These are phyloP conservation scores for Gadopsis marmoratus DNA, from an alignment of 2,797 vertebrate species.

Conservation along the genomic window DNA sequence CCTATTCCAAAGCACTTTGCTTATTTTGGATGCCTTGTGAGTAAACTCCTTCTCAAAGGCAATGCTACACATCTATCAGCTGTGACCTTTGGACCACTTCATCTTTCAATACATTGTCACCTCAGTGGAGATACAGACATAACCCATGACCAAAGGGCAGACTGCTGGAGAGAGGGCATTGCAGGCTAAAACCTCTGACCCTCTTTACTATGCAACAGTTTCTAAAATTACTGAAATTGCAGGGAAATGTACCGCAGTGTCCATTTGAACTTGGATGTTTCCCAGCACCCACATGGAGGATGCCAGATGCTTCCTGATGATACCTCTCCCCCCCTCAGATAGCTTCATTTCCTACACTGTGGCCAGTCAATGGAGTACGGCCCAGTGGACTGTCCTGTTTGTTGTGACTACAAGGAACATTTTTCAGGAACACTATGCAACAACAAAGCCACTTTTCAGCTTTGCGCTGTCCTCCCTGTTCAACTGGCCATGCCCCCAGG, in stretches of 20 bases:
- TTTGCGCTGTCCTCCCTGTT: slow-evolving; percentile 45
- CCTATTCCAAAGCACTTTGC: slow-evolving; percentile 8
- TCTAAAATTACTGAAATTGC: slow-evolving; percentile 17
- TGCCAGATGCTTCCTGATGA: slow-evolving; percentile 79
- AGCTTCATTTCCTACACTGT: slow-evolving; percentile 54
- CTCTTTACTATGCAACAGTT: slow-evolving; percentile 15
- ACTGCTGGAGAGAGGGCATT: background rate
- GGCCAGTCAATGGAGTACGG: slow-evolving; percentile 34
- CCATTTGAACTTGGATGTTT: slow-evolving; percentile 52
- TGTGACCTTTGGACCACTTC: slow-evolving; percentile 68
- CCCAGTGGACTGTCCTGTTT: slow-evolving; percentile 62
- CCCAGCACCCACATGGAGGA: slow-evolving; percentile 58
- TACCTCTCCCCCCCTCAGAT: slow-evolving; percentile 27
- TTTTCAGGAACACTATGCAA: slow-evolving; percentile 60
- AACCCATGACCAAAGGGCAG: slow-evolving; percentile 62
- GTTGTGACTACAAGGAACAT: slow-evolving; percentile 70
- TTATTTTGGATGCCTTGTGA: background rate
- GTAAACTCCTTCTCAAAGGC: slow-evolving; percentile 2
- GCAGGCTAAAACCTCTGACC: slow-evolving; percentile 4
- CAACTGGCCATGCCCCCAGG: slow-evolving; percentile 47
- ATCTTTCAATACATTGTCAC: slow-evolving; percentile 64
- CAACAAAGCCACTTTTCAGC: slow-evolving; percentile 58
- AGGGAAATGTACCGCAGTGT: slow-evolving; percentile 3
- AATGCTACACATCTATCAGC: slow-evolving; percentile 48
- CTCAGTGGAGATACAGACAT: slow-evolving; percentile 48